Evolutionary conservation across 2,113 vertebrate genomes (phyloP).

Genomic region (Setophaga petechia): DNA sequence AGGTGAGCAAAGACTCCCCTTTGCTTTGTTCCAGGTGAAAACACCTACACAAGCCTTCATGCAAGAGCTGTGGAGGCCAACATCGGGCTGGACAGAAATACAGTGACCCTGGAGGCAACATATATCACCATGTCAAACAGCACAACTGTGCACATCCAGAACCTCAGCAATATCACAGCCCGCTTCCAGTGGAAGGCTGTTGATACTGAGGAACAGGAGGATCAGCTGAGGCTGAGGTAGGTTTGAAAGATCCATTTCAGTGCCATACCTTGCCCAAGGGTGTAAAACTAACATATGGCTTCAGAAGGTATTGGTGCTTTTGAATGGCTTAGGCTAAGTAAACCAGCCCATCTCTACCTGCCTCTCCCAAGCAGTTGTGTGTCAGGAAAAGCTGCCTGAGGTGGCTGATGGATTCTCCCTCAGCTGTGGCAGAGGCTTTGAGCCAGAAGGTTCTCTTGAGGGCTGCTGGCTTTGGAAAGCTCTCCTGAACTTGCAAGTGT

Average conservation of each 20-base stretch:
- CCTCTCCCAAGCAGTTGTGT: neutral
- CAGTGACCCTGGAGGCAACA: constrained; percentile 76
- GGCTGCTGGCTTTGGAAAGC: neutral
- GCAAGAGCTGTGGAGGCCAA: constrained; percentile 80
- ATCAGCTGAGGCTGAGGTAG: constrained; percentile 71
- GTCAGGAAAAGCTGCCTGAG: neutral
- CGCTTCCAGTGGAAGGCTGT: neutral
- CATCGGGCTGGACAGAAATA: constrained; percentile 78
- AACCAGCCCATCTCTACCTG: neutral
- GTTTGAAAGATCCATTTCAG: neutral
- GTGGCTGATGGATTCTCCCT: neutral
- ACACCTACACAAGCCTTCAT: constrained; percentile 74
- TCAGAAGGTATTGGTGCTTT: neutral
- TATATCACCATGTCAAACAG: constrained; percentile 75
- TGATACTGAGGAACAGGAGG: neutral
- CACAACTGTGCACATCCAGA: constrained; percentile 75
- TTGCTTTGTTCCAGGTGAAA: constrained; percentile 76
- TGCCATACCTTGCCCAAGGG: too few species aligned
- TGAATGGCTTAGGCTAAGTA: neutral
- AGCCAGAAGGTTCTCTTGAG: neutral
- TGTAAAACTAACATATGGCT: accelerated
- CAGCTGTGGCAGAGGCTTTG: neutral
- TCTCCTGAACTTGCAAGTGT: neutral
- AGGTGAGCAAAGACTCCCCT: neutral
- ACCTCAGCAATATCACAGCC: constrained; percentile 74